These are phyloP conservation scores for Cheilosia variabilis DNA, from an alignment of 2,888 invertebrate species.

Conservation along the genomic window DNA sequence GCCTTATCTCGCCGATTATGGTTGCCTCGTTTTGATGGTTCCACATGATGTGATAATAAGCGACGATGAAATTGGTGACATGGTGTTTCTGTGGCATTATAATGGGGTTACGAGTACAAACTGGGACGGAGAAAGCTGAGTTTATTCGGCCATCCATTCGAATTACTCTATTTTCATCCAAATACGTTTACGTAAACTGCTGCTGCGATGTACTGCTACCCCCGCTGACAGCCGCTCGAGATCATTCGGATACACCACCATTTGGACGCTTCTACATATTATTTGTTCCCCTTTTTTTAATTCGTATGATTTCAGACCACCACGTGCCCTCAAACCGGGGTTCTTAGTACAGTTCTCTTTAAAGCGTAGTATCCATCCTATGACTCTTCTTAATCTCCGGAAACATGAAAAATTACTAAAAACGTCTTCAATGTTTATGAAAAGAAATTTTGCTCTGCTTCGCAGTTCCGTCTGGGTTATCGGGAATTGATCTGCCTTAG, in stretches of 20 bases:
- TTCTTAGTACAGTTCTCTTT: neutral
- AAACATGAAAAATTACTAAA: constrained; percentile 1
- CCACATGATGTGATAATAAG: too few relatives aligned
- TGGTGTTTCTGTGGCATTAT: too few relatives aligned
- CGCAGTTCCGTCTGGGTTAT: too few relatives aligned
- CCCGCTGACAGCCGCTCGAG: neutral
- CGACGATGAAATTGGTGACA: too few relatives aligned
- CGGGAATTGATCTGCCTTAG: too few relatives aligned
- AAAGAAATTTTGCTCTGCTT: too few relatives aligned
- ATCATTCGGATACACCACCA: neutral
- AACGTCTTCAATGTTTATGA: too few relatives aligned
- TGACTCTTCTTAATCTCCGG: constrained; percentile 7
- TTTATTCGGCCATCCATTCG: constrained; percentile 21
- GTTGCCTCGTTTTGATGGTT: too few relatives aligned
- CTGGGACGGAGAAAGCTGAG: neutral
- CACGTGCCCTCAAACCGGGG: neutral
- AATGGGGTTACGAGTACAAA: too few relatives aligned
- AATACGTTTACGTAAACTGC: neutral
- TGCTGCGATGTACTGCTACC: neutral
- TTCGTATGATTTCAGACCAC: neutral
- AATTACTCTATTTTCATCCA: neutral
- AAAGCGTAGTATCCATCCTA: constrained; percentile 10
- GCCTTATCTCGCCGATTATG: too few relatives aligned
- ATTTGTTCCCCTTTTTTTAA: neutral
- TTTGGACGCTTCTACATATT: constrained; percentile 1